phyloP scores from a whole-genome alignment of 2,113 vertebrate species.

The Macquaria australasica region DNA sequence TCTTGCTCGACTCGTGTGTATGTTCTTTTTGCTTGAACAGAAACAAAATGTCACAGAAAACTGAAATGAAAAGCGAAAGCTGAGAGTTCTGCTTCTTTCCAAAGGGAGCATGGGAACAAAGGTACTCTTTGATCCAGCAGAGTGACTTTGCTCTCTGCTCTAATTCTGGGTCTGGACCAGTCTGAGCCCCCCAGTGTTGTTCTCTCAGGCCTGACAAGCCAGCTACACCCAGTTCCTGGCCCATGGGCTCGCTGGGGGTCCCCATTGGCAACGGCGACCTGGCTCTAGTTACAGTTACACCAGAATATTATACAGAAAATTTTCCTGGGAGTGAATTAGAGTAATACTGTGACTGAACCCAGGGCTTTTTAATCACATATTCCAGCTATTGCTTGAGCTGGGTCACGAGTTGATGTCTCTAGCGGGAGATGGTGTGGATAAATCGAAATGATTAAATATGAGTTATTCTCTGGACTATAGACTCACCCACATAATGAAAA shows the following conservation, averaged over 20 bases:
- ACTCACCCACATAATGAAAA: constrained; percentile 60
- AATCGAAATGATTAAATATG: constrained; percentile 61
- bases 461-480: constrained; percentile 58
- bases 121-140: constrained; percentile 62
- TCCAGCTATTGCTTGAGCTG: constrained; percentile 39
- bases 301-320: constrained; percentile 40
- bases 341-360: constrained; percentile 39
- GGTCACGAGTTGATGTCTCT: constrained; percentile 52
- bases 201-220: constrained; percentile 44
- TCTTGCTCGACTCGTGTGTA: not conserved
- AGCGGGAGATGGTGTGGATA: constrained; percentile 42
- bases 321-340: constrained; percentile 56
- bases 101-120: constrained; percentile 62
- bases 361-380: constrained; percentile 56
- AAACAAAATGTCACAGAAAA: constrained; percentile 46
- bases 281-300: constrained; percentile 38
- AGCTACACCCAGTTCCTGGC: constrained; percentile 13
- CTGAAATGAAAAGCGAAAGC: constrained; percentile 35
- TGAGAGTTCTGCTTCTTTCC: constrained; percentile 43
- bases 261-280: constrained; percentile 25
- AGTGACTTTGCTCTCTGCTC: constrained; percentile 58
- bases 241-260: not conserved
- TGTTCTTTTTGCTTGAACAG: constrained; percentile 18
- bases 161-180: constrained; percentile 47
- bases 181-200: constrained; percentile 53